Evolutionary conservation across 2,113 vertebrate genomes (phyloP).

Genomic region (Tyto alba): DNA sequence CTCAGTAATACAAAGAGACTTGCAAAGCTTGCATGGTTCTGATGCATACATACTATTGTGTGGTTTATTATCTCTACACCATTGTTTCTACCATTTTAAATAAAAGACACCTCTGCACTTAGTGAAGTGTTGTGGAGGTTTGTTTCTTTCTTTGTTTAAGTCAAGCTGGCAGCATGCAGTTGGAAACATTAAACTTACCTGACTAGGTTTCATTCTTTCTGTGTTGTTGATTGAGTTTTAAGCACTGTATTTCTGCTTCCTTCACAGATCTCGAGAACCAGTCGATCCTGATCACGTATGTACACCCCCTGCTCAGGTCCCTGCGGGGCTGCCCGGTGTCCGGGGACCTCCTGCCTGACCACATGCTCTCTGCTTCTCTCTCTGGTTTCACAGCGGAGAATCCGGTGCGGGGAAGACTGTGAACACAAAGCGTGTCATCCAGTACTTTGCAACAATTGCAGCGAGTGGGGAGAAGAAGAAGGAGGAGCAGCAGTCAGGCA

Average conservation of each 20-base stretch:
- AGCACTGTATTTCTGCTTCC: no score
- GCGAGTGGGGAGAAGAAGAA: conserved; percentile 69
- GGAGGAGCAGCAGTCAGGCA: not conserved
- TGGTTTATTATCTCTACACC: not conserved
- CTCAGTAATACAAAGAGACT: not conserved
- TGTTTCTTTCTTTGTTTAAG: conserved; percentile 26
- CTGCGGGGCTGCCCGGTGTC: not conserved
- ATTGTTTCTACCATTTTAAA: not conserved
- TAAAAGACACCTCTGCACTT: not conserved
- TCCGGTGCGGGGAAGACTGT: conserved; percentile 95
- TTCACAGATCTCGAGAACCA: no score
- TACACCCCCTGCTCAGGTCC: not conserved
- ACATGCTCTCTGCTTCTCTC: not conserved
- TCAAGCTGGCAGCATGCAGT: no score
- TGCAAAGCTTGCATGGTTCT: not conserved
- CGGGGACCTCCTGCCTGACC: not conserved
- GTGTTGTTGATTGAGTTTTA: no score
- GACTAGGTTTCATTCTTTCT: no score
- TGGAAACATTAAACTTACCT: no score
- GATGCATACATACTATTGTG: not conserved
- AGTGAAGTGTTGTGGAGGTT: not conserved
- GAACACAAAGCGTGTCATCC: conserved; percentile 95
- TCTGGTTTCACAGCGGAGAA: conserved; percentile 81
- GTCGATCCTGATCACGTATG: no score
- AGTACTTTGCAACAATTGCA: conserved; percentile 96